Percentiles rank a stretch among this genome's conserved stretches.
Evolutionary conservation across 2,113 vertebrate genomes (phyloP).

Genomic region (Chelonoidis abingdonii): DNA sequence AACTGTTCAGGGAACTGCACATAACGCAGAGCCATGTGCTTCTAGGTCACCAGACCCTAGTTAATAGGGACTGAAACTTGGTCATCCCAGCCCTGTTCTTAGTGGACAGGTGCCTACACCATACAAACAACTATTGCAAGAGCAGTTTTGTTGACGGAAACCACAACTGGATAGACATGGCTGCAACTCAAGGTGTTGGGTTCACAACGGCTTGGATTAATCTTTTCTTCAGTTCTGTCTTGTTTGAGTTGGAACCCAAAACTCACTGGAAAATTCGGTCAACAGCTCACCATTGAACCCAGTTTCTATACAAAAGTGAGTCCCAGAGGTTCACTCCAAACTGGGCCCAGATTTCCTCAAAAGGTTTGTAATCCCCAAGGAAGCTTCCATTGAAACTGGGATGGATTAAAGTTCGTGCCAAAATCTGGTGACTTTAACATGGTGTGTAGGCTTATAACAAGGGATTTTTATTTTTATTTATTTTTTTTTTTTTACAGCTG

Average conservation of each 20-base stretch:
- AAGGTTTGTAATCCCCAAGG: slow-evolving; percentile 1
- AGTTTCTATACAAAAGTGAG: slow-evolving; percentile 13
- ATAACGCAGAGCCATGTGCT: background rate
- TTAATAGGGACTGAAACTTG: background rate
- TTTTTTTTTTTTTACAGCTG: background rate
- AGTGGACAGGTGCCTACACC: background rate
- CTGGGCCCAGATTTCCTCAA: slow-evolving; percentile 20
- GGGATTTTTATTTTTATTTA: background rate
- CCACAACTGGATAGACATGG: background rate
- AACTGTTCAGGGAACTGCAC: background rate
- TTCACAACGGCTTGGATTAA: background rate
- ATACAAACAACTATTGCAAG: background rate
- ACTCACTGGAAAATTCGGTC: background rate
- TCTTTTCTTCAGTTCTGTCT: background rate
- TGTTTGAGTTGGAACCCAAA: background rate
- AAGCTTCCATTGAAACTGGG: background rate
- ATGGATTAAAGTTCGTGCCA: background rate
- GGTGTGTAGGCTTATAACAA: background rate
- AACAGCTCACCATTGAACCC: background rate
- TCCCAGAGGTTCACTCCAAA: background rate
- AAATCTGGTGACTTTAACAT: background rate
- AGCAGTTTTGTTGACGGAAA: background rate
- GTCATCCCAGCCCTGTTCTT: background rate
- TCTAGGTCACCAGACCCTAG: background rate
- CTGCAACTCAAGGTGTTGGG: background rate